Evolutionary conservation across 2,888 invertebrate genomes (phyloP).

Genomic region (Plebejus melissa): DNA sequence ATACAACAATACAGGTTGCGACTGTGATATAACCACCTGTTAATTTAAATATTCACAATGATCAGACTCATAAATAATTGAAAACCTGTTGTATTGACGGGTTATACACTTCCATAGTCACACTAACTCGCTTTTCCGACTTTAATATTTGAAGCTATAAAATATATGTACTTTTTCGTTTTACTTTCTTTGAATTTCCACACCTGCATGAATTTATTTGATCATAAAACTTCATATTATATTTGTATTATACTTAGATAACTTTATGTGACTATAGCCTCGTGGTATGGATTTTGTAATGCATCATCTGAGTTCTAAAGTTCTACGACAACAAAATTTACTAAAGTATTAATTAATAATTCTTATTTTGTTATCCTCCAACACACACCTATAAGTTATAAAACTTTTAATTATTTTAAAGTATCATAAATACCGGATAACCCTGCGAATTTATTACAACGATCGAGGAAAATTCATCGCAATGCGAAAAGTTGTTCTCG

Average conservation of each 20-base stretch:
- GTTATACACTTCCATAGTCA: background rate
- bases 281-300: too few relatives aligned
- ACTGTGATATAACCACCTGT: slow-evolving; percentile 10
- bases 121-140: background rate
- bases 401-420: background rate
- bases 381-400: background rate
- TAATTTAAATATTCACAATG: slow-evolving; percentile 18
- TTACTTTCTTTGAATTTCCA: background rate
- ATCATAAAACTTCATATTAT: background rate
- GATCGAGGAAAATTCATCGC: slow-evolving; percentile 20
- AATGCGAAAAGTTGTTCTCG: slow-evolving; percentile 19
- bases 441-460: background rate
- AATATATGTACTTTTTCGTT: background rate
- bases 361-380: too few relatives aligned
- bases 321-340: too few relatives aligned
- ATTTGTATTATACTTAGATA: too few relatives aligned
- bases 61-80: slow-evolving; percentile 6
- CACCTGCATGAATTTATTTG: background rate
- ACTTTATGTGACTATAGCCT: too few relatives aligned
- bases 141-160: background rate
- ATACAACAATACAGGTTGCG: background rate
- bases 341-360: too few relatives aligned
- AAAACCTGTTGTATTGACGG: slow-evolving; percentile 8
- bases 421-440: background rate
- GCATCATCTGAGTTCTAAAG: too few relatives aligned